A percentile compares a stretch with the other conserved stretches of the same genome.
These are phyloP conservation scores for Australoheros facetus DNA, from an alignment of 2,797 vertebrate species.

Conservation along the genomic window DNA sequence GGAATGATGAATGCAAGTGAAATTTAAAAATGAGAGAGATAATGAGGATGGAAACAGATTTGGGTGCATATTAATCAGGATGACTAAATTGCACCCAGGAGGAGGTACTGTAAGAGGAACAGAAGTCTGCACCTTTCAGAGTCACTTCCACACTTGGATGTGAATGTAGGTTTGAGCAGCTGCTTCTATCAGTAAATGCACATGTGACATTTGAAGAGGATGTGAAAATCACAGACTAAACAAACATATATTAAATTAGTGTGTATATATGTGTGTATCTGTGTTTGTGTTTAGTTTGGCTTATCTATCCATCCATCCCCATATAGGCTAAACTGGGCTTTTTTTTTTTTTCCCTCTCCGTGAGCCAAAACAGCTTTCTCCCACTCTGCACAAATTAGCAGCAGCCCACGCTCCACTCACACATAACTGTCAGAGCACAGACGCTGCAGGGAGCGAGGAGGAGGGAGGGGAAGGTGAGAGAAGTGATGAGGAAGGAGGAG, in stretches of 20 bases:
- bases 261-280: neutral
- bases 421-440: slow-evolving; percentile 78
- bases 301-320: slow-evolving; percentile 37
- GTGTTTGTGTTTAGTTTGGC: neutral
- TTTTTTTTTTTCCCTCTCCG: slow-evolving; percentile 45
- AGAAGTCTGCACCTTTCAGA: slow-evolving; percentile 51
- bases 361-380: slow-evolving; percentile 78
- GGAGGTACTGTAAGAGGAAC: slow-evolving; percentile 54
- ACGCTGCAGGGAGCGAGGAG: slow-evolving; percentile 74
- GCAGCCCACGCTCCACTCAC: slow-evolving; percentile 79
- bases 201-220: slow-evolving; percentile 36
- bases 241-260: slow-evolving; percentile 21
- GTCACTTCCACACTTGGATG: slow-evolving; percentile 23
- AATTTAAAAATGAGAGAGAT: slow-evolving; percentile 43
- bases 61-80: slow-evolving; percentile 77
- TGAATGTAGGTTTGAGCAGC: slow-evolving; percentile 57
- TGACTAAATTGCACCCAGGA: slow-evolving; percentile 67
- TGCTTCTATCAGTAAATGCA: slow-evolving; percentile 54
- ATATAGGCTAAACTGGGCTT: slow-evolving; percentile 66
- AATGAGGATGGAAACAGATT: slow-evolving; percentile 72
- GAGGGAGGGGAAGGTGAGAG: slow-evolving; percentile 73
- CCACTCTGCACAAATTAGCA: slow-evolving; percentile 82
- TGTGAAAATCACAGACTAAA: slow-evolving; percentile 12
- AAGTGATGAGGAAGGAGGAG: slow-evolving; percentile 49
- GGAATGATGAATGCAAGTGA: slow-evolving; percentile 19